phyloP scores from a whole-genome alignment of 1,140 invertebrate genomes.

The Drosophila miranda region DNA sequence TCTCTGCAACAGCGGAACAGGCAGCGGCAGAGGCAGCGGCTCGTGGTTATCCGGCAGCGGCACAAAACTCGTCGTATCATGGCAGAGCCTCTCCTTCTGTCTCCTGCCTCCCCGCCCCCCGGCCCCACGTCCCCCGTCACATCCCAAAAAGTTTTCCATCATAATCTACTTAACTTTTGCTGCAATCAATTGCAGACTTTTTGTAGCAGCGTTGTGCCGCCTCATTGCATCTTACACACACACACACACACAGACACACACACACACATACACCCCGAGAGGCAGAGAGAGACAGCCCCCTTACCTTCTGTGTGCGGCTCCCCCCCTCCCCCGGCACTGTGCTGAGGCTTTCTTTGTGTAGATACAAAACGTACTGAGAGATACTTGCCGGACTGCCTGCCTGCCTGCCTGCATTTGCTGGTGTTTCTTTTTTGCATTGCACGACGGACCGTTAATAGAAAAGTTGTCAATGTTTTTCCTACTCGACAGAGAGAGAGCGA shows the following conservation, averaged over 20 bases:
- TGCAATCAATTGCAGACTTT: conserved; percentile 75
- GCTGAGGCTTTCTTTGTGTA: conserved; percentile 66
- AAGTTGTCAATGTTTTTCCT: conserved; percentile 73
- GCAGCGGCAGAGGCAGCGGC: conserved; percentile 7
- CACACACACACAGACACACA: too few relatives aligned
- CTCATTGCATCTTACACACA: conserved; percentile 69
- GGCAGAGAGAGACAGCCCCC: conserved; percentile 25
- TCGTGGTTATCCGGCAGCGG: conserved; percentile 44
- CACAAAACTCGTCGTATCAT: conserved; percentile 59
- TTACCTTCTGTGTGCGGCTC: too few relatives aligned
- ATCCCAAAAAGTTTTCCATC: conserved; percentile 70
- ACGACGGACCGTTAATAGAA: conserved; percentile 64
- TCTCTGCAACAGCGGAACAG: conserved; percentile 21
- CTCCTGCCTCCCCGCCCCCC: not conserved
- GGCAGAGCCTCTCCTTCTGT: conserved; percentile 28
- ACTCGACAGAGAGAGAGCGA: not conserved
- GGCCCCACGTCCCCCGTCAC: not conserved
- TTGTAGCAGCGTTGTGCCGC: conserved; percentile 51
- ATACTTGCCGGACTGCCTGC: conserved; percentile 10
- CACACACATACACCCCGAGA: not conserved
- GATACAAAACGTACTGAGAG: conserved; percentile 54
- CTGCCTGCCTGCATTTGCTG: conserved; percentile 5
- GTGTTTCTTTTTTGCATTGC: conserved; percentile 31
- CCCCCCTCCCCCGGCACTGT: not conserved
- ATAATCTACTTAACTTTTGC: conserved; percentile 81